These are phyloP conservation scores for zebrafish (Danio rerio) DNA, from an alignment of 2,113 vertebrate species.

Conservation along the genomic window GRCz12tu NC_133180.1:70693501-70694000, in stretches of 20 bases:
- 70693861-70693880: background rate
- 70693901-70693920: slow-evolving; percentile 11
- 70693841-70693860: slow-evolving; percentile 11
- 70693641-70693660: background rate
- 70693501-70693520: slow-evolving; percentile 18
- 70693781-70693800: slow-evolving; percentile 45
- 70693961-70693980: too few relatives aligned
- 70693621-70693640: slow-evolving; percentile 38
- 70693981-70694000: too few relatives aligned
- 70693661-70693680: slow-evolving; percentile 13
- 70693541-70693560: slow-evolving; percentile 5
- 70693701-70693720: slow-evolving; percentile 23
- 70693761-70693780: slow-evolving; percentile 45
- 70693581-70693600: slow-evolving; percentile 34
- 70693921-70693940: background rate
- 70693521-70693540: slow-evolving; percentile 22
- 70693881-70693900: too few relatives aligned
- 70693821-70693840: slow-evolving; percentile 41
- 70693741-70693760: slow-evolving; percentile 50
- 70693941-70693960: too few relatives aligned
- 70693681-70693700: slow-evolving; percentile 22
- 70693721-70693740: slow-evolving; percentile 35
- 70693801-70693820: slow-evolving; percentile 39
- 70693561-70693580: slow-evolving; percentile 31
- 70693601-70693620: slow-evolving; percentile 42